A percentile compares a stretch with the other conserved stretches of the same genome.
Evolutionary conservation across 2,797 vertebrate genomes (phyloP).

Genomic region (Tangara arthus): DNA sequence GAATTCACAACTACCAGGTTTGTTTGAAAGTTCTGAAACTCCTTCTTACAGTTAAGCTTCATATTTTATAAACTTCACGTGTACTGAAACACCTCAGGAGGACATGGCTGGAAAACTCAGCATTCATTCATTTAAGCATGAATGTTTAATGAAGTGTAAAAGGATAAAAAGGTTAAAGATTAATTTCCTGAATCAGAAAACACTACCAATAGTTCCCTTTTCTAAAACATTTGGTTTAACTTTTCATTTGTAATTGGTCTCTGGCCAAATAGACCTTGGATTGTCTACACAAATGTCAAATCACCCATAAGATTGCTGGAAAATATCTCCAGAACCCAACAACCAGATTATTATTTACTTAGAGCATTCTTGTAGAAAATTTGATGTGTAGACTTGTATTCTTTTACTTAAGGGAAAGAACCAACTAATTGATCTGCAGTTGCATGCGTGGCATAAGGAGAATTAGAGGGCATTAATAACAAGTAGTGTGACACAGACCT

Average conservation of each 20-base stretch:
- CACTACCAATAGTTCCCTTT: neutral
- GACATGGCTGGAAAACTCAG: neutral
- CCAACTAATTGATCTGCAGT: neutral
- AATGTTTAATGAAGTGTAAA: neutral
- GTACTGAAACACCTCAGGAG: neutral
- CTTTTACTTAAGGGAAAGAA: neutral
- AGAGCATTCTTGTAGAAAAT: neutral
- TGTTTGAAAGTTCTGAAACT: neutral
- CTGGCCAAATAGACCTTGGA: neutral
- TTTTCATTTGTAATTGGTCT: neutral
- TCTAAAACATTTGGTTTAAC: neutral
- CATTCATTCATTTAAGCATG: neutral
- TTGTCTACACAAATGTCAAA: neutral
- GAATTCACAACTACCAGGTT: neutral
- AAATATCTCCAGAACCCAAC: neutral
- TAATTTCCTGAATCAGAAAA: neutral
- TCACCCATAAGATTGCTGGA: neutral
- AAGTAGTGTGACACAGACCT: neutral
- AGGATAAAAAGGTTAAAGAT: neutral
- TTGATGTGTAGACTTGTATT: neutral
- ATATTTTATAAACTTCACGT: neutral
- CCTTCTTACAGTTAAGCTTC: neutral
- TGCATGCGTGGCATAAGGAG: neutral
- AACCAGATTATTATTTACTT: neutral
- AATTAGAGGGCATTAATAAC: neutral